phyloP scores from a whole-genome alignment of 2,797 vertebrate species.

The Toxotes lorentzi region DNA sequence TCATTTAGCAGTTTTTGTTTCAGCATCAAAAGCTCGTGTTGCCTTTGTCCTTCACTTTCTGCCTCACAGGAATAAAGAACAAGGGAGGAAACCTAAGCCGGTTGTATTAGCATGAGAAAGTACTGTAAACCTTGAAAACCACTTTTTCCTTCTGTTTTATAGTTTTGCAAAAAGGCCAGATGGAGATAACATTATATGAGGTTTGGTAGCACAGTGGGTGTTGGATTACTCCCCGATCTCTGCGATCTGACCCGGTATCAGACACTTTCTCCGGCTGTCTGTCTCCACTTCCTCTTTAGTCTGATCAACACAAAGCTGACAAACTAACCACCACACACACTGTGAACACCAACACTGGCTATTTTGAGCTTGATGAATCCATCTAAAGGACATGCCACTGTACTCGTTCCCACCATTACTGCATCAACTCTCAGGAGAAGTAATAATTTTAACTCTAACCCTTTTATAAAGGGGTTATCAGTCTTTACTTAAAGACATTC shows the following conservation, averaged over 20 bases:
- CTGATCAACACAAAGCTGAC: neutral
- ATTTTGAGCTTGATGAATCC: no score
- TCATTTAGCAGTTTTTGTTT: neutral
- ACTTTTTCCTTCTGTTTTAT: constrained; percentile 15
- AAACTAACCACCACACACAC: neutral
- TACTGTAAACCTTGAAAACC: neutral
- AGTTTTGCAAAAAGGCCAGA: constrained; percentile 17
- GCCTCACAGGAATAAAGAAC: no score
- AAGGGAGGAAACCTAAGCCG: neutral
- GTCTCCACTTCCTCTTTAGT: constrained; percentile 18
- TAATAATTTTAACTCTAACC: neutral
- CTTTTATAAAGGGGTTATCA: neutral
- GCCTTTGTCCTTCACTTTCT: neutral
- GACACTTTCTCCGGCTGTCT: constrained; percentile 26
- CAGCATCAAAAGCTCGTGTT: neutral
- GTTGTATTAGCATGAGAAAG: neutral
- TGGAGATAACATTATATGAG: constrained; percentile 18
- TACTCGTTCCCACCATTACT: neutral
- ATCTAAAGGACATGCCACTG: neutral
- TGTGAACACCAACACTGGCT: neutral
- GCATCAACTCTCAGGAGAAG: neutral
- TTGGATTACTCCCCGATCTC: constrained; percentile 4
- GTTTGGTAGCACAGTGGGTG: neutral
- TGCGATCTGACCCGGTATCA: constrained; percentile 15
- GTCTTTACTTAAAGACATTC: no score